Conservation (phyloP, 2,888 invertebrate species). For the Zootermopsis nevadensis region DNA sequence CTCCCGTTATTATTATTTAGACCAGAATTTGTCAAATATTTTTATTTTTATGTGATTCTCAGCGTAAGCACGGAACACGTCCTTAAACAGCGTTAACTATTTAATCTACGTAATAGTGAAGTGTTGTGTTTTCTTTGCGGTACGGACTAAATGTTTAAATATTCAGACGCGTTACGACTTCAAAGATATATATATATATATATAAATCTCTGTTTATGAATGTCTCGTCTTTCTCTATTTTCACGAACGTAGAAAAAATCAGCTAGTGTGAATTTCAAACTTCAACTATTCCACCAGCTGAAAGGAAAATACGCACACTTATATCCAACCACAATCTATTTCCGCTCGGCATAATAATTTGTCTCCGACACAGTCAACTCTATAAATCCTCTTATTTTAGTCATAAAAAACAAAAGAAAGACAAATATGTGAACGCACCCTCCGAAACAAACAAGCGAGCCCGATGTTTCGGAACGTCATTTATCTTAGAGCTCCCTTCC, state of each 20-base stretch:
- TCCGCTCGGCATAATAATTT: slow-evolving; percentile 36
- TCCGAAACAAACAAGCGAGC: background rate
- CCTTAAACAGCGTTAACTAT: too few relatives aligned
- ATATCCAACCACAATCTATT: slow-evolving; percentile 5
- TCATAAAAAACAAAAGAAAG: background rate
- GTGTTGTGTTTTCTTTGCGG: too few relatives aligned
- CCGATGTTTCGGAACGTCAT: slow-evolving; percentile 7
- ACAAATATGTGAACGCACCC: slow-evolving; percentile 2
- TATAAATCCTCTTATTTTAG: slow-evolving; percentile 39
- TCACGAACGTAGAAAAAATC: slow-evolving; percentile 16
- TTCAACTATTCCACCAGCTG: background rate
- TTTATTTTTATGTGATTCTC: too few relatives aligned
- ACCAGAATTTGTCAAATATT: too few relatives aligned
- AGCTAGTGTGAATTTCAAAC: background rate
- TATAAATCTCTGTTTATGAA: too few relatives aligned
- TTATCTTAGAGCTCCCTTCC: slow-evolving; percentile 4
- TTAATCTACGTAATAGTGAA: too few relatives aligned
- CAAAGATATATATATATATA: too few relatives aligned
- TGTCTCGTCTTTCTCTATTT: too few relatives aligned
- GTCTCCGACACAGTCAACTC: slow-evolving; percentile 17
- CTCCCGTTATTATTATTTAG: too few relatives aligned
- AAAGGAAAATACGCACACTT: background rate
- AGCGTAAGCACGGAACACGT: too few relatives aligned
- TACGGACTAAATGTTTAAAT: too few relatives aligned
- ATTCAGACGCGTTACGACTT: too few relatives aligned